These are phyloP conservation scores for Leptinotarsa lineolata DNA, from an alignment of 1,140 invertebrate species.

Conservation along the genomic window DNA sequence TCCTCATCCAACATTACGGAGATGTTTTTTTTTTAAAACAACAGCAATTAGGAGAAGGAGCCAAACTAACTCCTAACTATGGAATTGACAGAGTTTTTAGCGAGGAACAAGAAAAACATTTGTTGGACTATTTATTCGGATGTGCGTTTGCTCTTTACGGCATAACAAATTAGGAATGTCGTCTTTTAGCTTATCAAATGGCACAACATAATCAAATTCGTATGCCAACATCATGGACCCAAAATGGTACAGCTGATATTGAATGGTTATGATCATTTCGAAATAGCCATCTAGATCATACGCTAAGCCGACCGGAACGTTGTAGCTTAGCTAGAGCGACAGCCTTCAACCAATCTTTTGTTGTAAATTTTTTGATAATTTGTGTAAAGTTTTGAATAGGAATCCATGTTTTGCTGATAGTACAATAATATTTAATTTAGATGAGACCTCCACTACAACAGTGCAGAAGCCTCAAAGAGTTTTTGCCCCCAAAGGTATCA, in stretches of 20 bases:
- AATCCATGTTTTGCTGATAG: constrained; percentile 30
- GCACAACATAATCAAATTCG: constrained; percentile 26
- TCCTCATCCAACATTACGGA: no score
- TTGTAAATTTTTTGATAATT: constrained; percentile 40
- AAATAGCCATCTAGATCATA: constrained; percentile 50
- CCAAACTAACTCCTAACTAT: no score
- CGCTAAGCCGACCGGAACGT: constrained; percentile 47
- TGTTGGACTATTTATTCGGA: no score
- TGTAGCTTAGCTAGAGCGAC: constrained; percentile 50
- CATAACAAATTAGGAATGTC: not conserved
- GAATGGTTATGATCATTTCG: constrained; percentile 53
- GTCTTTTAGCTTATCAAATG: constrained; percentile 27
- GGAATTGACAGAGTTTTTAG: no score
- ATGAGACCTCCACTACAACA: constrained; percentile 56
- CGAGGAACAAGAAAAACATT: no score
- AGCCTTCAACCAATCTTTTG: constrained; percentile 46
- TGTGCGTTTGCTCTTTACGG: no score
- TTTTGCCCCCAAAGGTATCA: constrained; percentile 48
- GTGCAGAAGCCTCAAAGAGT: constrained; percentile 54
- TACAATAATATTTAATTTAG: constrained; percentile 54
- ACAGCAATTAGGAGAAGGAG: no score
- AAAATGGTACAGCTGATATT: constrained; percentile 29
- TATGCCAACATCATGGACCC: constrained; percentile 26
- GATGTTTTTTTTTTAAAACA: no score
- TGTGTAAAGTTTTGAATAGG: constrained; percentile 10